A percentile compares a stretch with the other conserved stretches of the same genome.
Conservation (phyloP, 2,797 vertebrate genomes). For the Gila robusta region DNA sequence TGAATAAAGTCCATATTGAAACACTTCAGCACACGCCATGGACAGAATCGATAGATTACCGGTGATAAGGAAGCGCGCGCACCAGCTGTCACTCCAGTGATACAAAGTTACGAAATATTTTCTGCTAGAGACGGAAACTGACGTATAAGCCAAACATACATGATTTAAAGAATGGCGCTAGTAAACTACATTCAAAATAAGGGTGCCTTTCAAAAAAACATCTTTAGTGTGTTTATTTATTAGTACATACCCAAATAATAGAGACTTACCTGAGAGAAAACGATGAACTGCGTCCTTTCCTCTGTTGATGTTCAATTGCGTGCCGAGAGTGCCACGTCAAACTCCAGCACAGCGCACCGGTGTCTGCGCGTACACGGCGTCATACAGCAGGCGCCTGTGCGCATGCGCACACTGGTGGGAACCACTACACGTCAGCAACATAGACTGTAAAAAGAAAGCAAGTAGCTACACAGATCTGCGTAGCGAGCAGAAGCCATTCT, state of each 20-base stretch:
- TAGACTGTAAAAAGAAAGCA: too few species aligned
- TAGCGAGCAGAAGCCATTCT: background rate
- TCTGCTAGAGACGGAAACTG: slow-evolving; percentile 31
- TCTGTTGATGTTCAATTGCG: slow-evolving; percentile 53
- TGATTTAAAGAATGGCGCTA: background rate
- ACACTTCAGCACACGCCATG: slow-evolving; percentile 49
- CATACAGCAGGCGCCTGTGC: slow-evolving; percentile 46
- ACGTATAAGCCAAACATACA: slow-evolving; percentile 29
- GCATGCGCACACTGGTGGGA: slow-evolving; percentile 73
- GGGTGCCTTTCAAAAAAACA: too few species aligned
- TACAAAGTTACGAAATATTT: slow-evolving; percentile 27
- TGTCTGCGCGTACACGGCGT: slow-evolving; percentile 55
- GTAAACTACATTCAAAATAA: background rate
- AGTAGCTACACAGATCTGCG: slow-evolving; percentile 36
- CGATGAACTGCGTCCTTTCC: slow-evolving; percentile 59
- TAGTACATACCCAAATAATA: slow-evolving; percentile 20
- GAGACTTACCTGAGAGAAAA: slow-evolving; percentile 71
- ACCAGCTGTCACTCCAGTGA: slow-evolving; percentile 7
- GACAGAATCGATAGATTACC: background rate
- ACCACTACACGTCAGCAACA: slow-evolving; percentile 79
- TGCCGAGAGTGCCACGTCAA: slow-evolving; percentile 85
- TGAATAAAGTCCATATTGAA: slow-evolving; percentile 25
- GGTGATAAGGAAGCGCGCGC: background rate
- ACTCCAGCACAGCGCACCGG: slow-evolving; percentile 74
- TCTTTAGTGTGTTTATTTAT: background rate